Conservation (phyloP, 2,113 vertebrate species). For the Sylvilagus bachmani region DNA sequence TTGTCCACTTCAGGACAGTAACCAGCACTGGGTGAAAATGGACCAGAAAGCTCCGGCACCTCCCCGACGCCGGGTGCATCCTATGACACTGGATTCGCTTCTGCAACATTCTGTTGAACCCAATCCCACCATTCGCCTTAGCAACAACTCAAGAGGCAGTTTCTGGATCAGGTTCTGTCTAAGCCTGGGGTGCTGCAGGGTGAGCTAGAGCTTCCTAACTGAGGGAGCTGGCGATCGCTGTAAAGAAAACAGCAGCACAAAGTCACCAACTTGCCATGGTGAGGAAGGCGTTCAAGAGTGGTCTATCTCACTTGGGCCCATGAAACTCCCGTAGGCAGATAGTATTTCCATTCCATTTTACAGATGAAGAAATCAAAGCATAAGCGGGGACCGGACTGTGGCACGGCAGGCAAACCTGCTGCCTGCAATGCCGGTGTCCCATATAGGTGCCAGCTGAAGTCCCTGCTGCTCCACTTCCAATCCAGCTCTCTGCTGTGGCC, state of each 20-base stretch:
- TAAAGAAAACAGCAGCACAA: not conserved
- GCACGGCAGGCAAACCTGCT: no score
- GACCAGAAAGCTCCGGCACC: not conserved
- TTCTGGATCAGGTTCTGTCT: not conserved
- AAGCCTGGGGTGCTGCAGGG: not conserved
- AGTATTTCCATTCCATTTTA: not conserved
- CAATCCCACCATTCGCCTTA: not conserved
- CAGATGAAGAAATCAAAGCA: conserved; percentile 14
- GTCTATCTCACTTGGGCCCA: not conserved
- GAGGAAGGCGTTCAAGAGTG: not conserved
- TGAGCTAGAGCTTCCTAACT: not conserved
- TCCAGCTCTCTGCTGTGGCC: no score
- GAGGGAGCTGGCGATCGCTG: not conserved
- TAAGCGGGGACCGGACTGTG: not conserved
- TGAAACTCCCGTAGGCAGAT: not conserved
- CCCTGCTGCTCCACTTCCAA: no score
- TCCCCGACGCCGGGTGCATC: not conserved
- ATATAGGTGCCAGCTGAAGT: no score
- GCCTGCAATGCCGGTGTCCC: no score
- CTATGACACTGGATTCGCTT: not conserved
- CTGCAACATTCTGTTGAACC: not conserved
- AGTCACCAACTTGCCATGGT: not conserved
- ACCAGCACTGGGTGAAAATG: not conserved
- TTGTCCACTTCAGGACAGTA: not conserved
- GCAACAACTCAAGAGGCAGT: not conserved